phyloP scores from a whole-genome alignment of 35 echinoderm and acorn worm genomes.

The Apostichopus japonicus region DNA sequence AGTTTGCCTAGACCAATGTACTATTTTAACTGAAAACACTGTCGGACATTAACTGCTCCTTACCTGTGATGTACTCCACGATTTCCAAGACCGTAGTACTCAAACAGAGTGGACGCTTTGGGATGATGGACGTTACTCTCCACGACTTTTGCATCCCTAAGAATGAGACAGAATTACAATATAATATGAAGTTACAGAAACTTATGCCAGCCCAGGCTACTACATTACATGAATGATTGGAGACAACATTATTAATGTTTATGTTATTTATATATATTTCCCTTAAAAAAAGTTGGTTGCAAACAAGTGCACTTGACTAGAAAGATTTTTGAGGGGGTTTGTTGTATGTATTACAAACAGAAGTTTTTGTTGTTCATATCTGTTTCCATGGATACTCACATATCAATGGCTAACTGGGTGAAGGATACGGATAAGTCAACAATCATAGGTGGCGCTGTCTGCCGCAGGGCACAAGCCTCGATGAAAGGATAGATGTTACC shows the following conservation, averaged over 20 bases:
- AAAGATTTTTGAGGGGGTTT: no score
- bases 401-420: conserved; percentile 46
- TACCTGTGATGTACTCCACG: background rate
- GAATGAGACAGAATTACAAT: background rate
- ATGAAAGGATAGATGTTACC: conserved; percentile 38
- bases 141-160: background rate
- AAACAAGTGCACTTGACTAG: no score
- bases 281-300: no score
- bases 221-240: no score
- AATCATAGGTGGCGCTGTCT: conserved; percentile 12
- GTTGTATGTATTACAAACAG: no score
- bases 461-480: background rate
- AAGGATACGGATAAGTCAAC: conserved; percentile 47
- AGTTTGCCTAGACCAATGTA: no score
- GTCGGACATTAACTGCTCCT: no score
- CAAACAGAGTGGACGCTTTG: background rate
- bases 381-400: conserved; percentile 47
- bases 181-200: no score
- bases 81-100: background rate
- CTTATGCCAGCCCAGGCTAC: no score
- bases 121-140: background rate
- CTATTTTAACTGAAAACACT: no score
- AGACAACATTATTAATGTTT: no score
- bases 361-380: background rate
- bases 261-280: background rate